Evolutionary conservation across 2,113 vertebrate genomes (phyloP), one percentile per base, ranked within the genome.

Genomic region (Probosciger aterrimus): DNA sequence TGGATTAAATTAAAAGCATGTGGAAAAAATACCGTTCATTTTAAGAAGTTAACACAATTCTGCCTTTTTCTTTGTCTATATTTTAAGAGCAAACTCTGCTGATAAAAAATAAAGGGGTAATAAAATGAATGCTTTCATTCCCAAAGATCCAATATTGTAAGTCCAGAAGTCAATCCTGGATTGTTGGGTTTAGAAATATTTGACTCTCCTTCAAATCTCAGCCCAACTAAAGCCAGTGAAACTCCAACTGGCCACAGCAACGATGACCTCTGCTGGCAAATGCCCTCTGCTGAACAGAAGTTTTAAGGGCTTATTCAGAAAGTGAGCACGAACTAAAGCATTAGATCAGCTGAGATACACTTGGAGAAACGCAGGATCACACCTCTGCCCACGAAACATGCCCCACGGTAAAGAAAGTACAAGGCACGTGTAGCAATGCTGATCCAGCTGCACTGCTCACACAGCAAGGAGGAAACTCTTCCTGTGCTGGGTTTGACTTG

Each of bases 191-290:
- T 52, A 39, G 73, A 80, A 57, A 49, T 78, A 43, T 49, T 75
- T 78, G 73, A 59, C 65, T n/a, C 15, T 50, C 90, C 81, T 60
- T 87, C 67, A 49, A 91, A 88, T 18, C 41, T 43, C 55, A 82
- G 46, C 35, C 67, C 30, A 74, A 49, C 18, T 46, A 79, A 90
- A 91, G 23, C 67, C 5, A 4, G n/a, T 31, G 46, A 86, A 82
- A 75, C 14, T 67, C 90, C 76, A 30, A 33, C 15, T 4, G 4
- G 71, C 90, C 57, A 70, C 91, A 65, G 84, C 86, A 69, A 50
- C 31, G 84, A 47, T 74, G 97, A 97, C 95, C 97, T 96, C 97
- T 97, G 92, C 96, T 70, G 93, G 97, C 91, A 87, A 73, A 59
- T 35, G 22, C 41, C 28, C 75, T 23, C 64, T 53, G 20, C 25